Conservation (phyloP, 1,140 invertebrate species). For the Formica selysi region DNA sequence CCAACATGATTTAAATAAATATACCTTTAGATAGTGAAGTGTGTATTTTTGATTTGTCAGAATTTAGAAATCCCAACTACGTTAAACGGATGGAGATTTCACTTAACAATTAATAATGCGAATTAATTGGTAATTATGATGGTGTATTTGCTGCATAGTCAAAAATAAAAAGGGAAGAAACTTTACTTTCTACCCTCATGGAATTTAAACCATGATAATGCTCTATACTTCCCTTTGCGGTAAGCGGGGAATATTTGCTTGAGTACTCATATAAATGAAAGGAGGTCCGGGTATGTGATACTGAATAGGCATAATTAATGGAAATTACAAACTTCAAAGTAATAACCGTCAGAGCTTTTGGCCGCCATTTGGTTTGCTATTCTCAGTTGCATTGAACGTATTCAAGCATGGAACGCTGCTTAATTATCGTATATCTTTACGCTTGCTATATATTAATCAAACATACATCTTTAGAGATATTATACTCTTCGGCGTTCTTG, state of each 20-base stretch:
- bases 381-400: conserved; percentile 38
- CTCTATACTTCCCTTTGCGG: background rate
- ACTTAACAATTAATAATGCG: background rate
- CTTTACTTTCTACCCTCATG: background rate
- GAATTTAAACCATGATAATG: background rate
- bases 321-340: conserved; percentile 66
- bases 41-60: background rate
- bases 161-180: background rate
- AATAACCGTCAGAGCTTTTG: conserved; percentile 70
- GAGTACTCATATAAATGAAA: conserved; percentile 41
- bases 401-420: background rate
- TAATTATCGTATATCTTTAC: background rate
- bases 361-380: conserved; percentile 44
- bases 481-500: background rate
- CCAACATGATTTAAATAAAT: background rate
- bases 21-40: background rate
- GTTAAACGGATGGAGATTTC: background rate
- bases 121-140: background rate
- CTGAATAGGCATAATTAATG: conserved; percentile 77
- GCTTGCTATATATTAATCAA: background rate
- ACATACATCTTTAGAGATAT: background rate
- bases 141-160: background rate
- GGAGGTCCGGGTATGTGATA: conserved; percentile 62
- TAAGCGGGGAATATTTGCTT: conserved; percentile 39
- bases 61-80: background rate